Evolutionary conservation across 2,797 vertebrate genomes (phyloP), one percentile per base, ranked within the genome.

Genomic region (Buceros bicornis): DNA sequence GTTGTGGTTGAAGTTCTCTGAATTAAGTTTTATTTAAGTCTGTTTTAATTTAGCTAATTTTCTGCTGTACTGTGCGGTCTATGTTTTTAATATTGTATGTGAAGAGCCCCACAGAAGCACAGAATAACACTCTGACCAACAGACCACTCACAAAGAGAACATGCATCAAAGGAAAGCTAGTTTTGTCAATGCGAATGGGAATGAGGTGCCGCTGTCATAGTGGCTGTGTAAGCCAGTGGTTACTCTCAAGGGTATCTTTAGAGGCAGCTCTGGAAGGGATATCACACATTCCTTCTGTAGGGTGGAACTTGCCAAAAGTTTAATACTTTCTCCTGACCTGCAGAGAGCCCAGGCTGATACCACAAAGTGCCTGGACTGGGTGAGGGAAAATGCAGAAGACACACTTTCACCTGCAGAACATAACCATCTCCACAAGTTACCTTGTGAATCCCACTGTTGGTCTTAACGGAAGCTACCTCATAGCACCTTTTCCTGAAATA

Each of bases 1-100:
- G 18, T 40, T 90, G 79, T 61, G 48, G 86, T 54, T 71, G 48
- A 71, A 82, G 10, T 88, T 92, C 61, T 83, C 82, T 53, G 77
- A 94, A 74, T 45, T 74, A 56, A 1, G 5, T 57, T 72, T 82
- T 50, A 61, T 80, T 89, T 90, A 78, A 86, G n/a, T 37, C 22
- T 51, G 18, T 42, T 70, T 42, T 42, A 89, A 71, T 79, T 84
- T 61, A 60, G 7, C 29, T 82, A 13, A n/a, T 83, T 77, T 77
- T 70, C 82, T 78, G 57, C n/a, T 37, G 24, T 37, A 37, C 13
- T 69, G 5, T 20, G 11, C 67, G 69, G 19, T 26, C 33, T 69
- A 2, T 1, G 1, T 58, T 91, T 85, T 51, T 37, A 80, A 73
- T 21, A 4, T 13, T 13, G 12, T 61, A 24, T 0, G 0, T 62